Evolutionary conservation across 1,140 invertebrate species (phyloP), one percentile per base, ranked within the genome.

Genomic region (Ladona fulva): DNA sequence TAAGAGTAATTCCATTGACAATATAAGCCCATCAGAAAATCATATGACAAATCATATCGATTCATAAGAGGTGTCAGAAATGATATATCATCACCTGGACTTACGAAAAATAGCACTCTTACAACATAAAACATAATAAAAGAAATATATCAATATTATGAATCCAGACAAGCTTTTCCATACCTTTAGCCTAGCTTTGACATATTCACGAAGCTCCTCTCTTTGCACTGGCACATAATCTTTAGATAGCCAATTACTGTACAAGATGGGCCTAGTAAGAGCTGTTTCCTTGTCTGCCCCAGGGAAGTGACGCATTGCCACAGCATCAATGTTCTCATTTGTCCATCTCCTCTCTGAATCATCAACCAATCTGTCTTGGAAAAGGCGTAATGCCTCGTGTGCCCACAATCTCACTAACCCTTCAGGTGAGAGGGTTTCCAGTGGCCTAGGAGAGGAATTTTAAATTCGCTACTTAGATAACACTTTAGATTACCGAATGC

Each of bases 161-260:
- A 37, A 37, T 5, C n/a, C n/a, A n/a, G n/a, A n/a, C n/a, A n/a
- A n/a, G n/a, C n/a, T n/a, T 37, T 37, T 6, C 74, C 24, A 79
- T 84, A 92, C 92, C 88, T 97, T 99, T 0, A 99, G 89, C 79
- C 98, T 90, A 74, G 98, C 98, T 83, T 97, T 95, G 24, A 98
- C 96, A 84, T 99, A 99, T 83, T 99, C 96, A 25, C 97, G 87
- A 7, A 99, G 87, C 84, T 97, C 94, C 84, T 99, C 95, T 82
- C 96, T 91, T 78, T 97, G 94, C 0, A 99, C 97, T 0, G 98
- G 97, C 52, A 97, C 89, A 83, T 99, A 99, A 85, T 99, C 96
- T 86, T 99, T 99, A 37, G 95, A 96, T 11, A 99, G 86, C 98
- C 98, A 99, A 85, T 99, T 99, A 81, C 95, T 98, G 88, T 99